These are phyloP conservation scores for Piprites chloris DNA, from an alignment of 2,113 vertebrate genomes.

Conservation along the genomic window DNA sequence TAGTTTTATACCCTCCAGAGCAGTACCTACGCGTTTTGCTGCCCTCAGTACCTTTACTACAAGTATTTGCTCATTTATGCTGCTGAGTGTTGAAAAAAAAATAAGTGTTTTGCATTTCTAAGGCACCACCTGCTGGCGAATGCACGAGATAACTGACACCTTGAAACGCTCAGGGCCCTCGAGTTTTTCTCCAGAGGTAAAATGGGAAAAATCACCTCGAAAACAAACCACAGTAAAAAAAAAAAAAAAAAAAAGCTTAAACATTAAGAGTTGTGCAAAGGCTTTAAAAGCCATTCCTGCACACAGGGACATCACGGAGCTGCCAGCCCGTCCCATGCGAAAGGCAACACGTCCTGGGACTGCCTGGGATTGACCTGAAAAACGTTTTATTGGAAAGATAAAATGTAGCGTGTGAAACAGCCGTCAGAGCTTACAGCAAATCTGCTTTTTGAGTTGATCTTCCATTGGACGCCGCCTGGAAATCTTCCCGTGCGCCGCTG, in stretches of 20 bases:
- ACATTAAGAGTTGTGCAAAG: not conserved
- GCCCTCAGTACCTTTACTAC: not conserved
- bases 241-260: not conserved
- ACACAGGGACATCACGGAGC: fast-evolving
- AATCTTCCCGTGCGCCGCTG: not conserved
- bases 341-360: not conserved
- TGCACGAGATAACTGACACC: not conserved
- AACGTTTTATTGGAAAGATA: not conserved
- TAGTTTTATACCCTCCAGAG: fast-evolving
- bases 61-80: not conserved
- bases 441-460: not conserved
- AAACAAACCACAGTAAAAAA: not conserved
- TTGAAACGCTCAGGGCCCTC: not conserved
- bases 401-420: not conserved
- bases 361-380: not conserved
- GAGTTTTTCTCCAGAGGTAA: not conserved
- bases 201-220: not conserved
- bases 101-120: fast-evolving
- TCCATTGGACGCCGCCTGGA: not conserved
- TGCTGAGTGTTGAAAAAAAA: not conserved
- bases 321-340: not conserved
- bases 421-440: not conserved
- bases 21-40: fast-evolving
- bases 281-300: not conserved
- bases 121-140: not conserved